Conservation (phyloP, 2,888 invertebrate species). For the Mesochorus sp. region DNA sequence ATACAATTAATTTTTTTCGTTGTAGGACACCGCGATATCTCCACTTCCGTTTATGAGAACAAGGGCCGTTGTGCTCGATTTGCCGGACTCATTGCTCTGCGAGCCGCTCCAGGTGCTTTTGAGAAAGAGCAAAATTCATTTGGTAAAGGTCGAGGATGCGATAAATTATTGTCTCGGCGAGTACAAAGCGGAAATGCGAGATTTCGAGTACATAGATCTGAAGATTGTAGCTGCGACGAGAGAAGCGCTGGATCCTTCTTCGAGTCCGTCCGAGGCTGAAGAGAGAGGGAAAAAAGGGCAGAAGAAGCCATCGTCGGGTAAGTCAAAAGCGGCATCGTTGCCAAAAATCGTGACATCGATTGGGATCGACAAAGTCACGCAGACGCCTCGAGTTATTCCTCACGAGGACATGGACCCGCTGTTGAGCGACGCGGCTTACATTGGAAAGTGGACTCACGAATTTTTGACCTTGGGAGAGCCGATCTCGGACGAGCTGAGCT, state of each 20-base stretch:
- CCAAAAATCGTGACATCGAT: slow-evolving; percentile 74
- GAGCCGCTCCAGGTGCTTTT: slow-evolving; percentile 82
- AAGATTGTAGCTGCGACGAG: slow-evolving; percentile 44
- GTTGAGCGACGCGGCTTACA: slow-evolving; percentile 83
- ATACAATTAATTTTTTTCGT: neutral
- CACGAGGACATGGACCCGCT: slow-evolving; percentile 83
- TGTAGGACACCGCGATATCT: slow-evolving; percentile 75
- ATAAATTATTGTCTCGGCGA: slow-evolving; percentile 84
- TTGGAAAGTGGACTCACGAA: slow-evolving; percentile 84
- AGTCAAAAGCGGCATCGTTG: slow-evolving; percentile 71
- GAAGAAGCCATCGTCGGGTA: slow-evolving; percentile 77
- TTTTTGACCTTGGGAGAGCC: slow-evolving; percentile 83
- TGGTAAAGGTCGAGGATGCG: slow-evolving; percentile 83
- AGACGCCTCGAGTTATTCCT: slow-evolving; percentile 85
- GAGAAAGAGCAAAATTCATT: slow-evolving; percentile 80
- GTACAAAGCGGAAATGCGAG: slow-evolving; percentile 84
- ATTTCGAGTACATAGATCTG: slow-evolving; percentile 83
- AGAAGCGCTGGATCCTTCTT: slow-evolving; percentile 74
- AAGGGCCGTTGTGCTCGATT: slow-evolving; percentile 82
- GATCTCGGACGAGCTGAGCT: slow-evolving; percentile 84
- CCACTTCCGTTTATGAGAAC: slow-evolving; percentile 80
- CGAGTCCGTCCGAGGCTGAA: slow-evolving; percentile 79
- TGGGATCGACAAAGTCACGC: slow-evolving; percentile 82
- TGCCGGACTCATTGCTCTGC: slow-evolving; percentile 79
- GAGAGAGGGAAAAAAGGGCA: slow-evolving; percentile 68